phyloP scores from a whole-genome alignment of 2,797 vertebrate species.

The Leuciscus waleckii region DNA sequence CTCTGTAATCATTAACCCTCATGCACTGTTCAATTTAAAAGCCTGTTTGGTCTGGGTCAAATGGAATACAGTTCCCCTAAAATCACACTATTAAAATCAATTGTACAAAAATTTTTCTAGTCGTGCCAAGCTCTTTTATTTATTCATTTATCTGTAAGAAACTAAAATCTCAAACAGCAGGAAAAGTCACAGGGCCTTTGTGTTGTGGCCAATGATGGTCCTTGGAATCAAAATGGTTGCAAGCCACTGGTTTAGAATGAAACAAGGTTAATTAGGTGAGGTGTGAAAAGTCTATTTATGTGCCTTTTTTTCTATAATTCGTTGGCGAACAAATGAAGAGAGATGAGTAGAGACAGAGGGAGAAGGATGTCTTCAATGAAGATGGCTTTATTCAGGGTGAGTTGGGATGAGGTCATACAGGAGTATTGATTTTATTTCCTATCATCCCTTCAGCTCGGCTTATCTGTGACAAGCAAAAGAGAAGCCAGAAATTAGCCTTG shows the following conservation, averaged over 20 bases:
- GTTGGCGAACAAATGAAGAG: neutral
- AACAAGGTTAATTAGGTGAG: neutral
- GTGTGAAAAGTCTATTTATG: neutral
- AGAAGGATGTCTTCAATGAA: conserved; percentile 16
- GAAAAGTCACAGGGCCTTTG: too few species aligned
- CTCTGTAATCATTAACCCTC: too few species aligned
- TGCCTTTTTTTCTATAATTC: neutral
- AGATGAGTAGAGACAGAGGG: conserved; percentile 10
- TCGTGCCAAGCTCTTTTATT: too few species aligned
- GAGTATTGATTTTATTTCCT: conserved; percentile 54
- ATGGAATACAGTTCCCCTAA: too few species aligned
- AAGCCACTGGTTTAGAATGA: conserved; percentile 3
- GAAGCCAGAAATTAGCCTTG: conserved; percentile 29
- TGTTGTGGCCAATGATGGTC: neutral
- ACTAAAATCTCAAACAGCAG: too few species aligned
- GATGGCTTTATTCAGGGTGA: conserved; percentile 40
- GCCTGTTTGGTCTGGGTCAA: too few species aligned
- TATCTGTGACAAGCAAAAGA: conserved; percentile 52
- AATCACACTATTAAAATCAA: too few species aligned
- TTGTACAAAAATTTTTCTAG: too few species aligned
- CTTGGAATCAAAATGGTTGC: neutral
- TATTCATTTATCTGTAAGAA: too few species aligned
- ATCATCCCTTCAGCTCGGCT: conserved; percentile 51
- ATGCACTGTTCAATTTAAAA: too few species aligned
- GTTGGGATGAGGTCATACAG: conserved; percentile 21